Base-by-base conservation (phyloP, 2,888 invertebrate species). In the Herminia tarsipennalis region DNA sequence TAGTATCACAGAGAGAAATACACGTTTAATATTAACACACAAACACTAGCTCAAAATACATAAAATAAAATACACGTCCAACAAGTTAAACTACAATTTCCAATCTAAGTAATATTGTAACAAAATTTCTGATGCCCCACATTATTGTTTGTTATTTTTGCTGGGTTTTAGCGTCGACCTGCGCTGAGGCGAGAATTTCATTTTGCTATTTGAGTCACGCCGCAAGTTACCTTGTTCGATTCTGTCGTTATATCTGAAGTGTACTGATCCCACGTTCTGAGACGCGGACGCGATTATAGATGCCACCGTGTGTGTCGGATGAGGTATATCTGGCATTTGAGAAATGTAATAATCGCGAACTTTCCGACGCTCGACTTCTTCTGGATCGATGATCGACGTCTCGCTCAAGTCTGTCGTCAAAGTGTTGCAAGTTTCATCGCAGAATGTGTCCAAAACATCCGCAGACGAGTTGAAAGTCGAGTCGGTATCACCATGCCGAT, bases 261-360 rank as follows among this genome's bases (percentile, higher is more conserved):
- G 50, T 29, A 61, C 52, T 14, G 59, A 58, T 21, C 50, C 73
- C 72, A 82, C 79, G 53, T 65, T 70, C 25, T 57, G 56, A 2
- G 81, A 77, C 2, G 76, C 73, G 9, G 77, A 66, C 12, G 82
- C 68, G 41, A 86, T 79, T 43, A 86, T 78, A 0, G 76, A 71
- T 5, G 81, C 78, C 42, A 72, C 68, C 2, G 72, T 73, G 39
- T 65, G 54, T 10, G 78, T 68, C 3, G 83, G 82, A 55, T 80
- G 80, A 1, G 81, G 81, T 12, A 83, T 59, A 60, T 83, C 78
- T 5, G 78, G 79, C 16, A 83, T 78, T 64, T 81, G 75, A 10
- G 77, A 78, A 34, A 79, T 58, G 56, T 72, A 68, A 60, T 72
- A 73, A 32, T 78, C 63, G 27, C 72, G 64, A 2, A 69, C 58